Evolutionary conservation across 2,888 invertebrate species (phyloP).

Genomic region (Nasonovia ribisnigri): DNA sequence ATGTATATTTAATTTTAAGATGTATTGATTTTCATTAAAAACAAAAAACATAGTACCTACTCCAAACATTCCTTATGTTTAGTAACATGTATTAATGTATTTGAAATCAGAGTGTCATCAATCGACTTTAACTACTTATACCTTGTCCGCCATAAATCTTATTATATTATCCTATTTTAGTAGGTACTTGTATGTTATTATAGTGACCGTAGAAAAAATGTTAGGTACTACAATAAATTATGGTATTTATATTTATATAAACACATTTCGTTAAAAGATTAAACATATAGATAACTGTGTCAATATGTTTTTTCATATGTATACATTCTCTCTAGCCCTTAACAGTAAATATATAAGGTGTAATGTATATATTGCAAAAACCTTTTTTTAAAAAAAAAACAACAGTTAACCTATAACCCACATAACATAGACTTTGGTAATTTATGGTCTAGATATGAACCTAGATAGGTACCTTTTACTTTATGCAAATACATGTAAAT

Average conservation of each 20-base stretch:
- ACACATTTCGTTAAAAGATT: background rate
- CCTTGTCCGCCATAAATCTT: background rate
- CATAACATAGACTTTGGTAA: background rate
- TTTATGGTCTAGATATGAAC: background rate
- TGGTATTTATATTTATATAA: background rate
- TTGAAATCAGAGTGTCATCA: background rate
- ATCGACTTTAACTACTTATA: background rate
- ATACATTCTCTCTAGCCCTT: constrained; percentile 1
- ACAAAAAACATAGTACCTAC: background rate
- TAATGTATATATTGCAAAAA: background rate
- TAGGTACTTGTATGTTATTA: background rate
- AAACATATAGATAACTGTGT: background rate
- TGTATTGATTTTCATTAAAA: background rate
- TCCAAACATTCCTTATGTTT: background rate
- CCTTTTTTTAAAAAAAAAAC: background rate
- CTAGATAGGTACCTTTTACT: constrained; percentile 11
- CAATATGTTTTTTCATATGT: background rate
- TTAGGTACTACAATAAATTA: background rate
- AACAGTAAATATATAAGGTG: background rate
- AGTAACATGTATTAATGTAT: background rate
- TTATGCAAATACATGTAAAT: background rate
- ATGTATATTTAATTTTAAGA: background rate
- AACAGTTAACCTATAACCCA: background rate
- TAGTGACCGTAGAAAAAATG: background rate
- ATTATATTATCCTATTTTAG: background rate